Conservation (phyloP, 37 sponge, comb jelly and placozoan species). For the Ianthella basta region DNA sequence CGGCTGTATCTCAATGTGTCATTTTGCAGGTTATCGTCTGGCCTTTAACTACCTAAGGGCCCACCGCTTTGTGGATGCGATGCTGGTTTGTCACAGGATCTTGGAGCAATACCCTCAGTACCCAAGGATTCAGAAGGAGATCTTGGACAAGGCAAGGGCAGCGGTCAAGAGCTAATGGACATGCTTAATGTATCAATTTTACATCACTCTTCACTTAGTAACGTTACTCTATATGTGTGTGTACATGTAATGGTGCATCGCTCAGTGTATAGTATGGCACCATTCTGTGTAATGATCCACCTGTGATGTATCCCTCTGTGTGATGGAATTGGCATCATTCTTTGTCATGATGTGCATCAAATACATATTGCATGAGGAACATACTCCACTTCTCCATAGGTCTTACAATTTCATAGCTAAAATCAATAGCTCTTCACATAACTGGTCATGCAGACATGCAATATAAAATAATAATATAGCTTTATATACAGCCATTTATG, state of each 20-base stretch:
- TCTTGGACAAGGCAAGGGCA: conserved; percentile 92
- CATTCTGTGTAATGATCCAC: background rate
- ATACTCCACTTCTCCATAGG: no score
- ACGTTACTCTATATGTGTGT: background rate
- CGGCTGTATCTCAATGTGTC: no score
- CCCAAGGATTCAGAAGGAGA: conserved; percentile 91
- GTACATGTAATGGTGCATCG: background rate
- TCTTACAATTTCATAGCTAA: no score
- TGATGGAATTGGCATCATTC: no score
- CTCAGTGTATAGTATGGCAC: background rate
- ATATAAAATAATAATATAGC: no score
- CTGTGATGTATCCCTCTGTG: no score
- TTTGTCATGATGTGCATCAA: no score
- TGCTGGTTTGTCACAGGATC: conserved; percentile 93
- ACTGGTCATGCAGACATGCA: no score
- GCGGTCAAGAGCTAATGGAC: conserved; percentile 37
- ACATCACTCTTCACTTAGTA: background rate
- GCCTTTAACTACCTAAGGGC: conserved; percentile 97
- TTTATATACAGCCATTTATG: no score
- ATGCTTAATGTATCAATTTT: background rate
- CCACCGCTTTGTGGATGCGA: conserved; percentile 81
- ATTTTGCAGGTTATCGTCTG: conserved; percentile 81
- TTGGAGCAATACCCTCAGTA: conserved; percentile 84
- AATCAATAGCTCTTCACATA: no score
- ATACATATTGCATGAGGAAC: no score